phyloP scores from a whole-genome alignment of 2,113 vertebrate species.

The Gorsachius goisagi region DNA sequence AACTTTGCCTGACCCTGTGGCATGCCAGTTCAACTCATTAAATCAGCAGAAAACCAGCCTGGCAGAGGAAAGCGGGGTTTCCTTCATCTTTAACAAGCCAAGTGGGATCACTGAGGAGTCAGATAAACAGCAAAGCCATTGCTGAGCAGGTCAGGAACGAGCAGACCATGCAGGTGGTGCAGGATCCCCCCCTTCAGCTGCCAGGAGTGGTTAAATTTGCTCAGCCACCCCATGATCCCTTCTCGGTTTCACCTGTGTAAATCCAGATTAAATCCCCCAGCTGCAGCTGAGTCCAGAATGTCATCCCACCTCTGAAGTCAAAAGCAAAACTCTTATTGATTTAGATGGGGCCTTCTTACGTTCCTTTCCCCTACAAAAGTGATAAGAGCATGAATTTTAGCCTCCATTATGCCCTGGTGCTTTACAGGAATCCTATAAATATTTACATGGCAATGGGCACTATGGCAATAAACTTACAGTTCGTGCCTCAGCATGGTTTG shows the following conservation, averaged over 20 bases:
- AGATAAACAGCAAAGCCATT: neutral
- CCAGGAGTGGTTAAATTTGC: neutral
- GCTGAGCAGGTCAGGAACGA: neutral
- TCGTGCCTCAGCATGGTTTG: neutral
- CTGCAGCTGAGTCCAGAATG: neutral
- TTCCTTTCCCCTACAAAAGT: neutral
- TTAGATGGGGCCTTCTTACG: neutral
- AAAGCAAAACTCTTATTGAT: neutral
- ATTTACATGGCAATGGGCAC: neutral
- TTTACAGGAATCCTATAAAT: neutral
- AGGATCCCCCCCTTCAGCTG: neutral
- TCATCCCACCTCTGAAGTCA: neutral
- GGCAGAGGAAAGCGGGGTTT: neutral
- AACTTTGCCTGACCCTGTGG: neutral
- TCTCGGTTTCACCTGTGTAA: neutral
- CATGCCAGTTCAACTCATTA: neutral
- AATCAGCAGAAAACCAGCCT: neutral
- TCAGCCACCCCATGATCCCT: neutral
- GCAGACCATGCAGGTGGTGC: neutral
- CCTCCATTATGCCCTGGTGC: neutral
- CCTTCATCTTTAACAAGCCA: neutral
- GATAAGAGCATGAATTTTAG: neutral
- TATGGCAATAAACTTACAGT: neutral
- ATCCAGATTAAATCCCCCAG: neutral
- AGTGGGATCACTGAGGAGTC: neutral